Base-by-base conservation (phyloP, 2,113 vertebrate species). In the Paradoxurus hermaphroditus region DNA sequence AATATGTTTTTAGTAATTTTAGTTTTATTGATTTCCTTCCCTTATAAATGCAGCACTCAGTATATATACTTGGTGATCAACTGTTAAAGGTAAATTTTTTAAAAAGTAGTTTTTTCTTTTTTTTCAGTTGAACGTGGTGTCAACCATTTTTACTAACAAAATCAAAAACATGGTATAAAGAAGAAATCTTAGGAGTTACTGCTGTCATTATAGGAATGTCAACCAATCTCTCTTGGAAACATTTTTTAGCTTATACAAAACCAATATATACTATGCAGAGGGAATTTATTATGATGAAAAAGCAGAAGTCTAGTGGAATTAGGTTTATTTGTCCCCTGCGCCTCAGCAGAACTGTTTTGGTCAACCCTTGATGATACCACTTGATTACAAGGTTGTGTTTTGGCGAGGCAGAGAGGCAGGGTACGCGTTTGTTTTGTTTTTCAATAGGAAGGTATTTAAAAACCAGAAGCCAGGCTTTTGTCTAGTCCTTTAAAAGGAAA, bases 201-300 rank as follows among this genome's bases (percentile, higher is more conserved):
- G 18, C 23, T 73, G 1, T 94, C 19, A 27, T 94, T 87, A 84
- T 11, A 78, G 65, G 59, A 96, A 87, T 90, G 67, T 90, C 96
- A 95, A 67, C 39, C 68, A 68, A 0, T 86, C 7, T 86, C 65
- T n/a, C 41, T 78, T 87, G 5, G 36, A 82, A 86, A 75, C 49
- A 39, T 62, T 51, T 73, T 59, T 93, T 84, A 92, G 9, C 56
- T 86, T 86, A 65, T n/a, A 73, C 21, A 67, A 75, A 36, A 41
- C 11, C 46, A 85, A 85, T 90, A 19, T 68, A 10, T 85, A 4
- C 44, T 89, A 10, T 89, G 27, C 41, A 96, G 46, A 78, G 46
- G 72, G 15, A 94, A 83, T 94, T 86, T 91, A 90, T 95, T 95
- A 15, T 49, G 93, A 82, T 75, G n/a, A 67, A 75, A 95, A 88